A percentile compares a stretch with the other conserved stretches of the same genome.
Evolutionary conservation across 2,113 vertebrate genomes (phyloP).

Genomic region (Sinocyclocheilus rhinocerous): DNA sequence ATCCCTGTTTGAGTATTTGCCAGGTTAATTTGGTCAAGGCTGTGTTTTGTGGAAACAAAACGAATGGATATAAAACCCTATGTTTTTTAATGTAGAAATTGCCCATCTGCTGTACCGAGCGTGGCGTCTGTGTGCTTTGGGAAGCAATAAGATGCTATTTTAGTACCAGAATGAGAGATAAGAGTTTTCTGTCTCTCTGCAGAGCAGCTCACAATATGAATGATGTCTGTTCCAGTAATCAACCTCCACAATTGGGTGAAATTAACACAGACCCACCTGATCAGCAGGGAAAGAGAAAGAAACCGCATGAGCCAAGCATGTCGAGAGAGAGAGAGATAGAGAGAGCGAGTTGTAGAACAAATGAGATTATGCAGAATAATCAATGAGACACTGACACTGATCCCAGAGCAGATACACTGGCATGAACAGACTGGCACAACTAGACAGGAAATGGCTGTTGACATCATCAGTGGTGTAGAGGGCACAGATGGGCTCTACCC

Average conservation of each 20-base stretch:
- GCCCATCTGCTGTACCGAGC: background rate
- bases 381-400: slow-evolving; percentile 21
- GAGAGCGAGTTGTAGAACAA: slow-evolving; percentile 14
- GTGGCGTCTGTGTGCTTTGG: background rate
- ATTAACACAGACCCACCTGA: slow-evolving; percentile 27
- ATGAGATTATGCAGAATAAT: slow-evolving; percentile 41
- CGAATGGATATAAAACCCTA: background rate
- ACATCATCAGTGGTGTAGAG: slow-evolving; percentile 35
- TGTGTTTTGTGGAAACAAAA: background rate
- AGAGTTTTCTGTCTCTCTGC: background rate
- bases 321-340: background rate
- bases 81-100: slow-evolving; percentile 5
- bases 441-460: slow-evolving; percentile 38
- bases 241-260: slow-evolving; percentile 26
- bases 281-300: slow-evolving; percentile 19
- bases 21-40: background rate
- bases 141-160: slow-evolving; percentile 20
- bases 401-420: slow-evolving; percentile 37
- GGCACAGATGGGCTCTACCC: slow-evolving; percentile 41
- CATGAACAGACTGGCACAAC: slow-evolving; percentile 35
- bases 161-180: background rate
- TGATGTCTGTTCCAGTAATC: slow-evolving; percentile 15
- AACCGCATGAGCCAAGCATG: background rate
- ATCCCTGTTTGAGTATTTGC: background rate
- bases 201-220: slow-evolving; percentile 29